A percentile compares a stretch with the other conserved stretches of the same genome.
These are phyloP conservation scores for Tichodroma muraria DNA, from an alignment of 2,113 vertebrate genomes.

Conservation along the genomic window DNA sequence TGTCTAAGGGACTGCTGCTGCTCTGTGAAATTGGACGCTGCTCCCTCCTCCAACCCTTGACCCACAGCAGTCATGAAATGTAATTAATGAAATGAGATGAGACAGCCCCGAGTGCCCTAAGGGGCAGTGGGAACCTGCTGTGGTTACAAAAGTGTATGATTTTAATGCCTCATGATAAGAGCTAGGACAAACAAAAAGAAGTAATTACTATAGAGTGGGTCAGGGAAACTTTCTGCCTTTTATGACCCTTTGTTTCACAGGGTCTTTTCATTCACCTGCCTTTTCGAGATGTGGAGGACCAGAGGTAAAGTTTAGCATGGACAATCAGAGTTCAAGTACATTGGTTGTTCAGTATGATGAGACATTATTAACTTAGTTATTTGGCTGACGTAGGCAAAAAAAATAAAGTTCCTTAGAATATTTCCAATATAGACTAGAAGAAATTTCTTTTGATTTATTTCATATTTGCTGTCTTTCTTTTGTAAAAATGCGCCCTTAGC, in stretches of 20 bases:
- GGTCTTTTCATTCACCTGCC: background rate
- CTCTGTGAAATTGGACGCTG: conserved; percentile 60
- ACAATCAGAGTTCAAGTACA: background rate
- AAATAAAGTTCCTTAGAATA: background rate
- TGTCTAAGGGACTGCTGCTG: conserved; percentile 29
- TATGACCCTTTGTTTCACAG: conserved; percentile 6
- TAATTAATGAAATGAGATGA: conserved; percentile 73
- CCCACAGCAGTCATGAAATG: conserved; percentile 62
- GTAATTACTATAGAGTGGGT: conserved; percentile 31
- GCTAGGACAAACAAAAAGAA: conserved; percentile 40
- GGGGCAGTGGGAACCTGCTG: conserved; percentile 61
- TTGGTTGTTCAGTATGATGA: background rate
- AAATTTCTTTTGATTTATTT: conserved; percentile 12
- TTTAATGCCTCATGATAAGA: conserved; percentile 66
- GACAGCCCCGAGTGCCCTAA: conserved; percentile 52
- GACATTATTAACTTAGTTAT: conserved; percentile 9
- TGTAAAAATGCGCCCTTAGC: background rate
- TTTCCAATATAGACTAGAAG: background rate
- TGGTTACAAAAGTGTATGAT: conserved; percentile 62
- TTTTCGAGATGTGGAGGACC: background rate
- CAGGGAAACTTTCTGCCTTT: conserved; percentile 54
- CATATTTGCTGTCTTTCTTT: background rate
- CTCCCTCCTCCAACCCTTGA: conserved; percentile 55
- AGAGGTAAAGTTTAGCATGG: background rate
- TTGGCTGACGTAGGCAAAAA: background rate